Evolutionary conservation across 2,888 invertebrate species (phyloP), one percentile per base, ranked within the genome.

Genomic region (Microdon myrmicae): DNA sequence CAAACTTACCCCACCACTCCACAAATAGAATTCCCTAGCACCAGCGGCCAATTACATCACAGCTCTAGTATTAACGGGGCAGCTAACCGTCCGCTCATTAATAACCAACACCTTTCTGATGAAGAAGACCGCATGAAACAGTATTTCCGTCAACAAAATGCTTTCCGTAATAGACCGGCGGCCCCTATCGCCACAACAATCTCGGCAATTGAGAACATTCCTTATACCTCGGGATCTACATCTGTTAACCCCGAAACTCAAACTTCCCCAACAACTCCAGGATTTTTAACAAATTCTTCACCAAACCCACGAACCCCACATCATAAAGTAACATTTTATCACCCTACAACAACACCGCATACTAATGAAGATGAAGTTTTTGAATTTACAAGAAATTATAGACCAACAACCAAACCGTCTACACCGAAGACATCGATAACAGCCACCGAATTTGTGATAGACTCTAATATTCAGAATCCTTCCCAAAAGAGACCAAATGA

Each of bases 51-150:
- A 23, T 56, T 75, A 2, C 77, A 76, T 67, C 76, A 73, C 4
- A 34, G 22, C 6, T 8, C 32, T 7, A 59, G 45, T 19, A 16
- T 7, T 5, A 23, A 3, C 47, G 34, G 38, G 51, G 72, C 74
- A 41, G 75, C 76, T 1, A 75, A 74, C 2, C 71, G 72, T 3
- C 73, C 75, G 0, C 71, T 75, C 1, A 35, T 17, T 17, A 38
- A 49, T 19, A 43, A 49, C 6, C 45, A 56, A 8, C 54, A 54
- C 9, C 37, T 47, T 25, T 67, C 68, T 2, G 72, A 75, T 7
- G 79, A 79, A 37, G 79, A 79, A 56, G 73, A 72, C 10, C 74
- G 75, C 38, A 79, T 79, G 78, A 79, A 79, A 66, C 75, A 75
- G n/a, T 80, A 79, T 59, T 79, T 73, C 72, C 74, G 75, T 2